A percentile compares a stretch with the other conserved stretches of the same genome.
Evolutionary conservation across 2,113 vertebrate species (phyloP).

Genomic region (Pimephales promelas): DNA sequence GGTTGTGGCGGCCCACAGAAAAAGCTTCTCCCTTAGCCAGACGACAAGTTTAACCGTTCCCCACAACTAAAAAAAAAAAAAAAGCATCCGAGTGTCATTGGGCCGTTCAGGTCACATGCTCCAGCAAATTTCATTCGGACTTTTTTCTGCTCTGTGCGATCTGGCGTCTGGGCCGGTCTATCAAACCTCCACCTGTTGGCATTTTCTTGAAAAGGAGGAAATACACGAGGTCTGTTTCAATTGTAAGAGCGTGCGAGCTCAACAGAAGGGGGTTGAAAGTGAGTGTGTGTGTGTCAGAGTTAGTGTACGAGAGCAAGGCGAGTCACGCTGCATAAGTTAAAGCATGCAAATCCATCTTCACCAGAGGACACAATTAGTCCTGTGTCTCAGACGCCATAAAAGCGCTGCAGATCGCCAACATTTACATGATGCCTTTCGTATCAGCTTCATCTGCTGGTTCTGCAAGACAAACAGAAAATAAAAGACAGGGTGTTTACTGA

Average conservation of each 20-base stretch:
- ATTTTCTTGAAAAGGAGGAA: constrained; percentile 56
- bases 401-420: constrained; percentile 28
- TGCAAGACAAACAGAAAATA: constrained; percentile 4
- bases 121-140: constrained; percentile 33
- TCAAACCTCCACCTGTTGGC: constrained; percentile 53
- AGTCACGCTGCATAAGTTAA: constrained; percentile 54
- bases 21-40: constrained; percentile 86
- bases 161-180: constrained; percentile 54
- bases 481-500: constrained; percentile 1
- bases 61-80: constrained; percentile 68
- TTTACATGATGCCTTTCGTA: constrained; percentile 56
- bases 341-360: constrained; percentile 61
- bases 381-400: constrained; percentile 50
- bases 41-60: constrained; percentile 89
- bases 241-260: constrained; percentile 4
- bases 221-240: constrained; percentile 13
- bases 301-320: constrained; percentile 37
- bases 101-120: constrained; percentile 75
- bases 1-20: constrained; percentile 92
- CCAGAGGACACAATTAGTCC: constrained; percentile 61
- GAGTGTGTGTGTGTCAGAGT: constrained; percentile 56
- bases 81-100: constrained; percentile 72
- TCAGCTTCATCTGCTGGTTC: constrained; percentile 37
- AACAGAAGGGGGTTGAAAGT: neutral
- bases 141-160: constrained; percentile 58